Base-by-base conservation (phyloP, 2,113 vertebrate species). In the Erythrocercus mccallii region DNA sequence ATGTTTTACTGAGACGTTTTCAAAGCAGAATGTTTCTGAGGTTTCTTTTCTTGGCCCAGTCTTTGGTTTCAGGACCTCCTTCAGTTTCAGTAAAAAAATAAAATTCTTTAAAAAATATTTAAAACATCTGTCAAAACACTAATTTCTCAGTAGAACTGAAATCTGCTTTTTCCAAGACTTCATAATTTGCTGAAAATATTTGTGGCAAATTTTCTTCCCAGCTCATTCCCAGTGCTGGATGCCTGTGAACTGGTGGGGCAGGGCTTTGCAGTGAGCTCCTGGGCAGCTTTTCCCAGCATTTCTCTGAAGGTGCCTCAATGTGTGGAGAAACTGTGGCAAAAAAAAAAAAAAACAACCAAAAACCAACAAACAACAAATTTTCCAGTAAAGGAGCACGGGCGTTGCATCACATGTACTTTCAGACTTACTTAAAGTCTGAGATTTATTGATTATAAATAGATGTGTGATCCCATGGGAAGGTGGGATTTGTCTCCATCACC, bases 41-140 rank as follows among this genome's bases (percentile, higher is more conserved):
- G 35, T 47, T 95, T 94, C 91, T 56, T 76, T 71, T 35, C 83
- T 92, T 95, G 91, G 90, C 88, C 80, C 33, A 33, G 81, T 84
- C 61, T 61, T 89, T 78, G 57, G 66, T 92, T 94, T 84, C 83
- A 91, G 87, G 92, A 95, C 89, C 94, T 97, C 96, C 95, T 97
- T 95, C 78, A 87, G 89, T 97, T 96, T 91, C 94, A 95, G 61
- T 88, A 42, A 88, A 92, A 95, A 95, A 92, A 91, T 27, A 24
- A 90, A 94, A 96, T 90, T 91, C 86, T 88, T 94, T 51, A 51
- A 81, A 93, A 97, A 92, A 94, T 86, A 94, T 92, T 91, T 89
- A 84, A 96, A 97, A 94, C 95, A 96, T 96, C 95, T 97, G 96
- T 97, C 56, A 94, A 95, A 97, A 95, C 92, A 97, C 53, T 56